A percentile compares a stretch with the other conserved stretches of the same genome.
phyloP scores from a whole-genome alignment of 2,797 vertebrate genomes.

The Atherinosoma microstoma region DNA sequence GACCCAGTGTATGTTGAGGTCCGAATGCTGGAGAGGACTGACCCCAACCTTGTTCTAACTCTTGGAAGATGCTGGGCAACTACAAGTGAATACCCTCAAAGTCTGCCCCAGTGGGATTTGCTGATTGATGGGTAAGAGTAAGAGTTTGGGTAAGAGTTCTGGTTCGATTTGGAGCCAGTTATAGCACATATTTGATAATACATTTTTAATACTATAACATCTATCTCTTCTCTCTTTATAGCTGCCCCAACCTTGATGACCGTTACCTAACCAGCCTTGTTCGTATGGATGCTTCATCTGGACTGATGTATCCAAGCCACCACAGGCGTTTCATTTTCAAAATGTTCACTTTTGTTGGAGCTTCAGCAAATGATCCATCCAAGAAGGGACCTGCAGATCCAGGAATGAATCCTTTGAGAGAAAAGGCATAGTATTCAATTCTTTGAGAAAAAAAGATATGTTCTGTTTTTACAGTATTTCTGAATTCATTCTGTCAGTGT shows the following conservation, averaged over 20 bases:
- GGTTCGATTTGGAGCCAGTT: background rate
- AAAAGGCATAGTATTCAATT: conserved; percentile 51
- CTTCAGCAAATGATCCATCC: accelerated
- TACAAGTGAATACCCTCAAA: conserved; percentile 38
- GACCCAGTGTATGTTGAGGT: conserved; percentile 75
- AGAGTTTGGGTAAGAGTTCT: background rate
- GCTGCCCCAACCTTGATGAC: conserved; percentile 76
- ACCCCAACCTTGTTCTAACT: conserved; percentile 71
- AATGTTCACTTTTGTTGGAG: conserved; percentile 81
- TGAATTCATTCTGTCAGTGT: background rate
- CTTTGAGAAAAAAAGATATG: accelerated
- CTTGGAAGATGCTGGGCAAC: conserved; percentile 79
- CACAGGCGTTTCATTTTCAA: conserved; percentile 74
- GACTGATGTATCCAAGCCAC: conserved; percentile 63
- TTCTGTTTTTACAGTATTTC: background rate
- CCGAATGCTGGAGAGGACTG: conserved; percentile 64
- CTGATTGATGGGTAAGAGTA: conserved; percentile 69
- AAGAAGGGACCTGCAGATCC: background rate
- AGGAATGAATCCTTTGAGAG: conserved; percentile 22
- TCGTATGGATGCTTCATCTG: conserved; percentile 44
- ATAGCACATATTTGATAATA: background rate
- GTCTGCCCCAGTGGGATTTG: conserved; percentile 74
- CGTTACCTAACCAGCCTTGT: conserved; percentile 64
- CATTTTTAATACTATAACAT: background rate
- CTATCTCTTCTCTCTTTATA: conserved; percentile 28